phyloP scores from a whole-genome alignment of 2,797 vertebrate species.

The Accipiter fasciatus region DNA sequence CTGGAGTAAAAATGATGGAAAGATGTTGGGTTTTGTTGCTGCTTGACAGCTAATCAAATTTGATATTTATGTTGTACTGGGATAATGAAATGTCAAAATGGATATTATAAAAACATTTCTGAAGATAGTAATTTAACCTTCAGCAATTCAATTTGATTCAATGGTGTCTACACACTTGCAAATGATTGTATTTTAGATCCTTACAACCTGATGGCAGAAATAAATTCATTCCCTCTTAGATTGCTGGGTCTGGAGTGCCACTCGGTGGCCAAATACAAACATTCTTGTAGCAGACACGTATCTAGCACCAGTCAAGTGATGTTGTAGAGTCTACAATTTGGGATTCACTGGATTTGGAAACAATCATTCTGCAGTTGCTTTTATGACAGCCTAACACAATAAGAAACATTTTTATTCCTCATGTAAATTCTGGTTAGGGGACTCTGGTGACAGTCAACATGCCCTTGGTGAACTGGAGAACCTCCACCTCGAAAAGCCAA shows the following conservation, averaged over 20 bases:
- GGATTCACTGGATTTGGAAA: not conserved
- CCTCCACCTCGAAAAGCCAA: not conserved
- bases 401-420: not conserved
- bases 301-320: not conserved
- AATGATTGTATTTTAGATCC: not conserved
- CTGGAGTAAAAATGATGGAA: conserved; percentile 23
- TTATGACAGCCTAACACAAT: not conserved
- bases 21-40: not conserved
- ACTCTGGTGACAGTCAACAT: not conserved
- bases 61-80: conserved; percentile 19
- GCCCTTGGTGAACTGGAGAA: not conserved
- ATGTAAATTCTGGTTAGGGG: not conserved
- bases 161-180: not conserved
- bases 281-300: not conserved
- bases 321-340: not conserved
- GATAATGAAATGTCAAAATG: conserved; percentile 38
- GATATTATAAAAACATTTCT: not conserved
- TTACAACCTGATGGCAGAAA: not conserved
- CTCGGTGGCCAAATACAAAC: not conserved
- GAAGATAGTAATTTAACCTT: conserved; percentile 40
- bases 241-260: not conserved
- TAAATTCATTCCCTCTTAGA: not conserved
- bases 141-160: conserved; percentile 13
- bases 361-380: not conserved
- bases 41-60: conserved; percentile 16